Conservation (phyloP, 2,888 invertebrate species). For the Polylopha cassiicola region DNA sequence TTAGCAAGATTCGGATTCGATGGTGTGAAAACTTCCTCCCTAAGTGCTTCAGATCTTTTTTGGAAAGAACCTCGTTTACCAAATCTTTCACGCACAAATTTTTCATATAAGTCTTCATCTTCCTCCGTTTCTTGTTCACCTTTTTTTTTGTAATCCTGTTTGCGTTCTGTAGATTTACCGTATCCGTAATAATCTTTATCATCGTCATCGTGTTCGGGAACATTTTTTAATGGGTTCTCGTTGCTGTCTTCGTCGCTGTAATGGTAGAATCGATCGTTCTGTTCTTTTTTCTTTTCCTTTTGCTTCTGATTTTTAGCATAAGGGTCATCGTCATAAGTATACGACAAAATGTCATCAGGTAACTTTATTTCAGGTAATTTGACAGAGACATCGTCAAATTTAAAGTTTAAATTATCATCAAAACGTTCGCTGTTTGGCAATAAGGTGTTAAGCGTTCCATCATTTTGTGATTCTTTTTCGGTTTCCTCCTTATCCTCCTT, state of each 20-base stretch:
- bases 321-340: constrained; percentile 41
- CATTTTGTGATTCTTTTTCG: constrained; percentile 32
- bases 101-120: constrained; percentile 60
- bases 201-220: constrained; percentile 26
- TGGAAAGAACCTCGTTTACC: constrained; percentile 56
- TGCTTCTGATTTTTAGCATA: constrained; percentile 37
- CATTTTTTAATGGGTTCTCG: constrained; percentile 23
- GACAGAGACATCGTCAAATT: constrained; percentile 61
- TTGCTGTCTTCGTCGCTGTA: constrained; percentile 38
- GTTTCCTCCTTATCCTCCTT: constrained; percentile 24
- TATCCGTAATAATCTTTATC: constrained; percentile 25
- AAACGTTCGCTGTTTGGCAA: constrained; percentile 42
- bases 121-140: constrained; percentile 30
- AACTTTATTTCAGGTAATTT: constrained; percentile 68
- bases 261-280: constrained; percentile 35
- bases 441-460: constrained; percentile 45
- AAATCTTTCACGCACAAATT: constrained; percentile 67
- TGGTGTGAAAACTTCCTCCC: constrained; percentile 31
- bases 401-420: constrained; percentile 60
- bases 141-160: constrained; percentile 41
- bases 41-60: constrained; percentile 51
- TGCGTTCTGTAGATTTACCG: constrained; percentile 26
- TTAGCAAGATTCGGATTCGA: constrained; percentile 49
- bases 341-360: constrained; percentile 65
- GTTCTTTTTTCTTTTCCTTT: constrained; percentile 29